Conservation (phyloP, 2,888 invertebrate genomes). For the Monochamus alternatus region DNA sequence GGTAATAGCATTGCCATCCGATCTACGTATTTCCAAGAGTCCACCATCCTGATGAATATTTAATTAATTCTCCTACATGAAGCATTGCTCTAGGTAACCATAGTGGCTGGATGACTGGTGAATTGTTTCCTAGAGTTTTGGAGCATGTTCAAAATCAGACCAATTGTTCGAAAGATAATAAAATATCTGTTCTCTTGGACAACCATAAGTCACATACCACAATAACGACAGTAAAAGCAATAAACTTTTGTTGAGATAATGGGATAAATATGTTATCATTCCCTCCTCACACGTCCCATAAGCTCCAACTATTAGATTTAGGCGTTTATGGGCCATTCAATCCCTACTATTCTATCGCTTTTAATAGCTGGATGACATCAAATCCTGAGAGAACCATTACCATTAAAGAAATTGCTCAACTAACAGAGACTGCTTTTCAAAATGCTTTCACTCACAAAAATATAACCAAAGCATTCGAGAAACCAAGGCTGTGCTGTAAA, state of each 20-base stretch:
- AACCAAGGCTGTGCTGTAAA: constrained; percentile 54
- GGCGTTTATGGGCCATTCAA: constrained; percentile 50
- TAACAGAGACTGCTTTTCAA: constrained; percentile 45
- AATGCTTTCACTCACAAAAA: constrained; percentile 42
- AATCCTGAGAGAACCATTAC: constrained; percentile 59
- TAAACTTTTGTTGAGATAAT: constrained; percentile 62
- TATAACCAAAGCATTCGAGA: constrained; percentile 50
- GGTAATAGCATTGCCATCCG: background rate
- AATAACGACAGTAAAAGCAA: constrained; percentile 56
- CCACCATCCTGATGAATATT: background rate
- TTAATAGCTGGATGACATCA: constrained; percentile 48
- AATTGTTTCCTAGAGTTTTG: constrained; percentile 23
- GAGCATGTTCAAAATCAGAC: constrained; percentile 12
- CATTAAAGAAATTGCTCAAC: constrained; percentile 45
- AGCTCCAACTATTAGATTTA: background rate
- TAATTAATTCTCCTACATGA: background rate
- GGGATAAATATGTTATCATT: constrained; percentile 56
- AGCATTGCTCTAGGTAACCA: background rate
- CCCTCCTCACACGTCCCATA: constrained; percentile 48
- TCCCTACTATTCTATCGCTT: constrained; percentile 53
- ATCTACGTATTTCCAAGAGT: constrained; percentile 1
- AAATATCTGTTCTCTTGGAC: constrained; percentile 45
- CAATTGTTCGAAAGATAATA: constrained; percentile 14
- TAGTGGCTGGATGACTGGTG: constrained; percentile 24
- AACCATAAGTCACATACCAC: constrained; percentile 63